Percentiles rank a stretch among this genome's conserved stretches.
These are phyloP conservation scores for Merodon equestris DNA, from an alignment of 2,888 invertebrate species.

Conservation along the genomic window DNA sequence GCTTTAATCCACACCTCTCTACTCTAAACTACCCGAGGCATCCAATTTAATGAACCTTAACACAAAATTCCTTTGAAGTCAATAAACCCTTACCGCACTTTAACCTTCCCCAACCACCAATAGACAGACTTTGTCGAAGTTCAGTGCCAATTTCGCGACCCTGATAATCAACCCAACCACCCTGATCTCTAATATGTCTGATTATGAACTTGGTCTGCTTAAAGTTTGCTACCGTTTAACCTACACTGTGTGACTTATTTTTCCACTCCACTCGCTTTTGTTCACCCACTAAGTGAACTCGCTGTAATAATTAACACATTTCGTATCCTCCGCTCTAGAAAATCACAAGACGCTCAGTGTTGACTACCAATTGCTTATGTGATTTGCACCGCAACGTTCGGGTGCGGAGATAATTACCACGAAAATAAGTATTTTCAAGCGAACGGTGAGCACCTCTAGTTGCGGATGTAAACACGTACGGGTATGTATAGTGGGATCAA, in stretches of 20 bases:
- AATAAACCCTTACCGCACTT: too few species aligned
- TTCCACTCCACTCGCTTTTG: constrained; percentile 5
- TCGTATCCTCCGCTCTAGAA: constrained; percentile 19
- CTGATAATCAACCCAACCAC: neutral
- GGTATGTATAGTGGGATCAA: too few species aligned
- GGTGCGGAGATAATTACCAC: constrained; percentile 59
- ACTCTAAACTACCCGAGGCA: too few species aligned
- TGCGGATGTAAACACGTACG: too few species aligned
- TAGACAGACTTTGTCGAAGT: too few species aligned
- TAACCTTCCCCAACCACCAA: too few species aligned
- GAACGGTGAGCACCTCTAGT: constrained; percentile 22
- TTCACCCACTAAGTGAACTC: constrained; percentile 23
- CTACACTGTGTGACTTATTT: neutral
- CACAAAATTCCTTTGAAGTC: too few species aligned
- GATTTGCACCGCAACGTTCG: constrained; percentile 56
- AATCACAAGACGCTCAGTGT: constrained; percentile 48
- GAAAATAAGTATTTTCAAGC: constrained; percentile 57
- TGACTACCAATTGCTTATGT: constrained; percentile 59
- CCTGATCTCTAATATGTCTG: too few species aligned
- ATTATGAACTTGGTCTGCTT: neutral
- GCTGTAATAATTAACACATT: constrained; percentile 58
- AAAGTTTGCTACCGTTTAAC: neutral
- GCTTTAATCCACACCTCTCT: too few species aligned
- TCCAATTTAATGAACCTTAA: too few species aligned
- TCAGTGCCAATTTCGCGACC: too few species aligned